Evolutionary conservation across 2,888 invertebrate species (phyloP), one percentile per base, ranked within the genome.

Genomic region (Drosophila colorata): DNA sequence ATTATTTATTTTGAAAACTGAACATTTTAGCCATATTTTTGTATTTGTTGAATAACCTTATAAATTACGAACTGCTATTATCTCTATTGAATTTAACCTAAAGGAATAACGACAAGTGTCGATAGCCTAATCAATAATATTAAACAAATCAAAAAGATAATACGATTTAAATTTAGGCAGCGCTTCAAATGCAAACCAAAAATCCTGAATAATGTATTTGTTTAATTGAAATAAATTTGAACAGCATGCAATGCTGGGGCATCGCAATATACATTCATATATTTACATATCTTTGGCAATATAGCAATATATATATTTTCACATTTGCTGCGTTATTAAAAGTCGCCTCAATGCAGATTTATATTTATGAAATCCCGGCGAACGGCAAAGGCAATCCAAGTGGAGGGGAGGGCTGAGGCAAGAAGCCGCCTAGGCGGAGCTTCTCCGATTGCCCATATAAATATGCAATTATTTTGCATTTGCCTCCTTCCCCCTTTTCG

Each of bases 401-500:
- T 9, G 25, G 14, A 11, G 43, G 38, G 28, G 4, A 13, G 11
- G 9, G 33, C 0, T 4, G 13, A 4, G 13, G 33, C 49, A 44
- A 53, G 47, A 49, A 28, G 52, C 31, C 8, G 37, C 13, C 59
- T 11, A 52, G 57, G 40, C 51, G 44, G 28, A 28, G 41, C 16
- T 16, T 28, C 55, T 58, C 13, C 47, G 75, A 60, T 72, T 65
- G 61, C 49, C 58, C 66, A 78, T 69, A 84, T 86, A 81, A 88
- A 78, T 87, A 76, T 83, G 87, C 81, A 88, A 85, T 88, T 88
- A 87, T 85, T 88, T 85, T 82, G 69, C 83, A 85, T 87, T 85
- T 86, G 74, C 65, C 68, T 46, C 52, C 28, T 40, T 25, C 18
- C 48, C 35, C 48, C 25, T 14, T 35, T 56, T 48, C 57, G 57